A percentile compares a stretch with the other conserved stretches of the same genome.
Evolutionary conservation across 2,888 invertebrate species (phyloP).

Genomic region (Zygaena filipendulae): DNA sequence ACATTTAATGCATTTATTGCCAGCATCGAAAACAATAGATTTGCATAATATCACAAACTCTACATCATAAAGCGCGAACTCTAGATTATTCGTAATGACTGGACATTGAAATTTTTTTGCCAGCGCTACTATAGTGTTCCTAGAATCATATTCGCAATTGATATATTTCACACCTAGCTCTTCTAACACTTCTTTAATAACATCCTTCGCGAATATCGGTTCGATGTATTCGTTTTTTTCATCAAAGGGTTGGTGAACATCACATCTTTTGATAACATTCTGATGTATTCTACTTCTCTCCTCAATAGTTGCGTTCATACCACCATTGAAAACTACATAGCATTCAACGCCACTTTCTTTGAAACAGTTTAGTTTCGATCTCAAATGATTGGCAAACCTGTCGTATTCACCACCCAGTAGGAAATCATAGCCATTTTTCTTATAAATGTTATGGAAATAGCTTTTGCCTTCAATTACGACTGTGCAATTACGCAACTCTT

Average conservation of each 20-base stretch:
- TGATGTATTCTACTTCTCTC: slow-evolving; percentile 16
- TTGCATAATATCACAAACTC: no score
- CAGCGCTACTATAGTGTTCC: slow-evolving; percentile 19
- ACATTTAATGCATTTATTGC: no score
- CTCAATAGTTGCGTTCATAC: slow-evolving; percentile 13
- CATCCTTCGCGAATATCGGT: slow-evolving; percentile 18
- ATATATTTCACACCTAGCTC: slow-evolving; percentile 22
- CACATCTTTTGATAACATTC: slow-evolving; percentile 13
- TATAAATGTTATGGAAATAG: slow-evolving; percentile 19
- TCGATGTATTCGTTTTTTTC: slow-evolving; percentile 16
- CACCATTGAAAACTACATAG: slow-evolving; percentile 18
- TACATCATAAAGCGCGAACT: slow-evolving; percentile 20
- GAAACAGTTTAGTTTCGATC: slow-evolving; percentile 8
- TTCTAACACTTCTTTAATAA: slow-evolving; percentile 20
- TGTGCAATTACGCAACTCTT: slow-evolving; percentile 8
- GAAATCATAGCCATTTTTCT: slow-evolving; percentile 20
- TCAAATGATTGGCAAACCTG: slow-evolving; percentile 13
- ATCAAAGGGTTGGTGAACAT: slow-evolving; percentile 9
- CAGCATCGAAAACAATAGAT: slow-evolving; percentile 7
- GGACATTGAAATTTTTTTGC: slow-evolving; percentile 21
- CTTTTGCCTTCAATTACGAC: slow-evolving; percentile 18
- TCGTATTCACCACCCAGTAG: slow-evolving; percentile 21
- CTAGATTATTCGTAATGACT: slow-evolving; percentile 22
- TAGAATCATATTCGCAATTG: slow-evolving; percentile 20
- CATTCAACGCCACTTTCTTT: slow-evolving; percentile 13